A percentile compares a stretch with the other conserved stretches of the same genome.
Conservation (phyloP, 1,140 invertebrate genomes). For the Brachionus koreanus region DNA sequence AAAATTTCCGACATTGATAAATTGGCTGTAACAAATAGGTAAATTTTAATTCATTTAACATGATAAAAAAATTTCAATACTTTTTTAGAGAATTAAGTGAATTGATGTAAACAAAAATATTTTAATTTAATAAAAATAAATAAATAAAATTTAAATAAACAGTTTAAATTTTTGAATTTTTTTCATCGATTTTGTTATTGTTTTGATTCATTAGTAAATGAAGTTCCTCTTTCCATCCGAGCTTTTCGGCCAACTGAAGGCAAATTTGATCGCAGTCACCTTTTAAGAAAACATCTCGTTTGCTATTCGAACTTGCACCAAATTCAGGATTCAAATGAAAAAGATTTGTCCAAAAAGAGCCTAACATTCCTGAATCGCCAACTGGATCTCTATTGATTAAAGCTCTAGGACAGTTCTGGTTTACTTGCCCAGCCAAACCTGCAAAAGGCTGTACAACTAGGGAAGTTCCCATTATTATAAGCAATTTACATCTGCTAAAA, state of each 20-base stretch:
- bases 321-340: conserved; percentile 31
- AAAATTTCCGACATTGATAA: conserved; percentile 30
- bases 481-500: conserved; percentile 55
- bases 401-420: conserved; percentile 52
- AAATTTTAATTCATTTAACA: neutral
- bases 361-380: conserved; percentile 46
- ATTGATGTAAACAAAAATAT: neutral
- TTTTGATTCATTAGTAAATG: neutral
- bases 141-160: neutral
- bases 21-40: conserved; percentile 12
- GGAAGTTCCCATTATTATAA: conserved; percentile 59
- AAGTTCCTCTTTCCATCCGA: conserved; percentile 68
- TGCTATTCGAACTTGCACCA: neutral
- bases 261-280: conserved; percentile 85
- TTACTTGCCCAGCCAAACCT: conserved; percentile 55
- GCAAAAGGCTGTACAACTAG: conserved; percentile 60
- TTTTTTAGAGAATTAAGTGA: conserved; percentile 15
- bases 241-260: conserved; percentile 68
- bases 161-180: conserved; percentile 6
- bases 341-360: neutral
- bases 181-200: neutral
- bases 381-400: conserved; percentile 57
- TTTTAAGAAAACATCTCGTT: conserved; percentile 75
- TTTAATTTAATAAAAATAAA: neutral
- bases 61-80: neutral